Evolutionary conservation across 2,113 vertebrate species (phyloP).

Genomic region (Leptocoma aspasia): DNA sequence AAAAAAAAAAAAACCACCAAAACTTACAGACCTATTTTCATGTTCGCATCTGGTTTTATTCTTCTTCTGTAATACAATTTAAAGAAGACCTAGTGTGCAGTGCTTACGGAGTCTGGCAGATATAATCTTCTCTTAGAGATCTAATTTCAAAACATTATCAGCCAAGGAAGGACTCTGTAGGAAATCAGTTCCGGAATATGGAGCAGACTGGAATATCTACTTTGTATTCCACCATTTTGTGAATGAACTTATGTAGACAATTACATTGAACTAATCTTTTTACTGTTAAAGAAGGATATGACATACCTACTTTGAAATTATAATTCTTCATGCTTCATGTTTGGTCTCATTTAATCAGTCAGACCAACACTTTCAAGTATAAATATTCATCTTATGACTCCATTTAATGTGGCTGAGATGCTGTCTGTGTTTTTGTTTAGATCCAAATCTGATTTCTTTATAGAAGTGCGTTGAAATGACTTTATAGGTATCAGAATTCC

Average conservation of each 20-base stretch:
- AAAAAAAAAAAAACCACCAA: neutral
- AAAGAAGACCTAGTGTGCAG: neutral
- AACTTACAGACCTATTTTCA: neutral
- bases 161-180: neutral
- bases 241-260: neutral
- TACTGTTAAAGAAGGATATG: neutral
- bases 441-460: neutral
- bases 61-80: neutral
- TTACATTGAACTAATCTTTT: neutral
- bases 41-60: neutral
- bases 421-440: neutral
- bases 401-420: neutral
- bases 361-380: neutral
- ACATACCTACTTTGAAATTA: neutral
- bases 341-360: neutral
- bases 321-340: neutral
- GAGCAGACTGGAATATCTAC: neutral
- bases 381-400: neutral
- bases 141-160: neutral
- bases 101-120: neutral
- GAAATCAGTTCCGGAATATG: neutral
- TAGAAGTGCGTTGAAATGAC: neutral
- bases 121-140: neutral
- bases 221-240: neutral
- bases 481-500: neutral